Evolutionary conservation across 1,140 invertebrate species (phyloP).

Genomic region (Euwallacea similis): DNA sequence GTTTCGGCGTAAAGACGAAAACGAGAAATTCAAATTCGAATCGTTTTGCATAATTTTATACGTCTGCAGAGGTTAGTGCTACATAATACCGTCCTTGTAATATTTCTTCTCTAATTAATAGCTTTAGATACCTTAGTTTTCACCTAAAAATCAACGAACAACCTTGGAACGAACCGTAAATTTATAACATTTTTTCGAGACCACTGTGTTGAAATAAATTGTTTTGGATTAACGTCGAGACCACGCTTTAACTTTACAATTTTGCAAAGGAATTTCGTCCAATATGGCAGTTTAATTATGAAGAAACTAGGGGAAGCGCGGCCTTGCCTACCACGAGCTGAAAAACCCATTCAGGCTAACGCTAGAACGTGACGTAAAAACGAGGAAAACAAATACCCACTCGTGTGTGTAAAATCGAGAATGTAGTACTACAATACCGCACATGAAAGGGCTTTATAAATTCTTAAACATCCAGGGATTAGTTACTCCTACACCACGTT

Average conservation of each 20-base stretch:
- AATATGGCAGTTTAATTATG: background rate
- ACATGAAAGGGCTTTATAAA: background rate
- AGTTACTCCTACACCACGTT: background rate
- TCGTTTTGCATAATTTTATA: slow-evolving; percentile 14
- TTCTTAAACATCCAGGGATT: background rate
- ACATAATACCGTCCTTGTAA: slow-evolving; percentile 11
- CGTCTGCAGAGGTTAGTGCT: background rate
- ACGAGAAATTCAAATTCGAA: slow-evolving; percentile 6
- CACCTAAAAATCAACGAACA: background rate
- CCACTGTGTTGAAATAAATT: background rate
- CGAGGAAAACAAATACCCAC: background rate
- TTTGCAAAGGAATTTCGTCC: background rate
- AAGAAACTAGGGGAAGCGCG: background rate
- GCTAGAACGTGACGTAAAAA: background rate
- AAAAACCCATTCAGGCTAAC: background rate
- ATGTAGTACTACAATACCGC: background rate
- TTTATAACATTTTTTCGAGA: slow-evolving; percentile 14
- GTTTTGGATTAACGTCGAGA: background rate
- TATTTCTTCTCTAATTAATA: slow-evolving; percentile 16
- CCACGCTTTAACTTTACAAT: background rate
- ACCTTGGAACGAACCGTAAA: slow-evolving; percentile 10
- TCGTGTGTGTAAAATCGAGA: background rate
- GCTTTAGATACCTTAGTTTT: slow-evolving; percentile 5
- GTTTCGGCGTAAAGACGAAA: background rate
- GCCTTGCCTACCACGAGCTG: background rate